Evolutionary conservation across 2,888 invertebrate species (phyloP), one percentile per base, ranked within the genome.

Genomic region (Lasioglossum vierecki): DNA sequence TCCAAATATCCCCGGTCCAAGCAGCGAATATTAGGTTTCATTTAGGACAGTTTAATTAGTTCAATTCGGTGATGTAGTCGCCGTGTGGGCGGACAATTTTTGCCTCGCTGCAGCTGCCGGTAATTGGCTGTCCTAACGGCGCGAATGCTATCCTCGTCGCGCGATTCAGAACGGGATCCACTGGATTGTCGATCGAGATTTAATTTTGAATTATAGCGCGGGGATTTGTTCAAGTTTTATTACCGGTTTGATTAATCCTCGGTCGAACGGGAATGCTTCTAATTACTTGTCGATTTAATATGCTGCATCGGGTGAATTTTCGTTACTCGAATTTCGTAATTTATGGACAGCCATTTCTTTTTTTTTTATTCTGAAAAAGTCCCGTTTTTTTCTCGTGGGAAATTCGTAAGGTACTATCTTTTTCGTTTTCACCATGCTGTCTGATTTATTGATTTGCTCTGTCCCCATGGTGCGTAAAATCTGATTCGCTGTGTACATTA

Each of bases 11-110:
- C 68, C 81, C 41, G 60, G 13, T 5, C 30, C 15, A 18, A 4
- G n/a, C 5, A 26, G 22, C n/a, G 49, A 41, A 71, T 81, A 87
- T 75, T 79, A 78, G 68, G 76, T 91, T 87, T 82, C 84, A 88
- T 88, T 80, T 83, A 75, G 82, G 76, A 82, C 72, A 84, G 82
- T 89, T 90, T 87, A 89, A 91, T 91, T 90, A 91, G 82, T 75
- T 82, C 63, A 83, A 80, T 87, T 84, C 63, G 53, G 22, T 44
- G 66, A 80, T 49, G 80, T 44, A 80, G 78, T 60, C 41, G 44
- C 60, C 53, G 63, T 76, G 57, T 18, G 70, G 72, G 44, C 41
- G 76, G 46, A 57, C 71, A 72, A 76, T 85, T 85, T 84, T 89
- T 84, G 63, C 53, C 73, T 44, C 35, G 70, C 15, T 72, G 57